Evolutionary conservation across 1,140 invertebrate genomes (phyloP).

Genomic region (Hirudo medicinalis): DNA sequence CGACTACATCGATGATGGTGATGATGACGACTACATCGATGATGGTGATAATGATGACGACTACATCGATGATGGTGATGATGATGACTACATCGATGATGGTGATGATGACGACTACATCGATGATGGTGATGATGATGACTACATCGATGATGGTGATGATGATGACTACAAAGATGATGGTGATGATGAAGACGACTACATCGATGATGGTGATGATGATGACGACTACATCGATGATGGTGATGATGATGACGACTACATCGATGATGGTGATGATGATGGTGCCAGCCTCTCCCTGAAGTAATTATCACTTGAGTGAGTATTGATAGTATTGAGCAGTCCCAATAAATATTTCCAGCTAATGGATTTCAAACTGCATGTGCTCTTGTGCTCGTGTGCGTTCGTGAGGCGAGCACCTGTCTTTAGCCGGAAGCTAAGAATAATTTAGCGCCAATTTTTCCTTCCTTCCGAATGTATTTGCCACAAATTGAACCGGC

Average conservation of each 20-base stretch:
- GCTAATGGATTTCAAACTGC: no score
- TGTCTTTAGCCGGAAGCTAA: no score
- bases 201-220: not conserved
- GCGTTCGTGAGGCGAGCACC: no score
- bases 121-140: not conserved
- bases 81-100: conserved; percentile 8
- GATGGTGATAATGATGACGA: not conserved
- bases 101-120: not conserved
- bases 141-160: not conserved
- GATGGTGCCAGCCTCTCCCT: no score
- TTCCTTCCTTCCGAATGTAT: no score
- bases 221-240: not conserved
- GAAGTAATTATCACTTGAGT: no score
- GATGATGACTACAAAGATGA: not conserved
- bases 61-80: not conserved
- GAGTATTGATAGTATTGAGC: no score
- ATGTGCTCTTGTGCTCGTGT: no score
- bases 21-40: not conserved
- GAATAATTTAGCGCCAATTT: no score
- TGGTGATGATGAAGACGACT: not conserved
- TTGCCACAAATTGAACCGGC: no score
- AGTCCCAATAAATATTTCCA: no score
- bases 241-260: not conserved
- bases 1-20: not conserved
- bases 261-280: not conserved